Evolutionary conservation across 2,797 vertebrate genomes (phyloP), one percentile per base, ranked within the genome.

Genomic region (Sebastiscus albofasciatus): DNA sequence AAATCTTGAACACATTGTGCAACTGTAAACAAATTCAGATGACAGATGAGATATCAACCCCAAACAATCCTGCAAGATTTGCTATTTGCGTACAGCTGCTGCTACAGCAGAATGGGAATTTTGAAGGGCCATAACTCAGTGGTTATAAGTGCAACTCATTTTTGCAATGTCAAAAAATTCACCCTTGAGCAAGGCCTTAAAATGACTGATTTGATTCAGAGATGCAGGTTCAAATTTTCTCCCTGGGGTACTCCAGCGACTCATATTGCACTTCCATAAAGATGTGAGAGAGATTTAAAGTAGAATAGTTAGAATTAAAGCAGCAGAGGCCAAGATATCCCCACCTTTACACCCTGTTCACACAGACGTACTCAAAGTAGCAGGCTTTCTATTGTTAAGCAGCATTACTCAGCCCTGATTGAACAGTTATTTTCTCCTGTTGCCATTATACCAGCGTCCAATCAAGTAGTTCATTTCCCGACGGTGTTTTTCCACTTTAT

Each of bases 211-310:
- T 31, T 49, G 18, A 61, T 22, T 60, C 24, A 31, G 20, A 31
- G 6, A 56, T 20, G 16, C 6, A 12, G 7, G 20, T 22, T 8
- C 2, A n/a, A 12, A 22, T 14, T 14, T 22, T 52, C 11, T 62
- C n/a, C 6, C 24, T 14, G 27, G 26, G 0, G 0, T 16, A 24
- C 20, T 26, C 20, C 39, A 8, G 20, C 1, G 0, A 8, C 31
- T 26, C 24, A 0, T 20, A 9, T 26, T 27, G 22, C 16, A 66
- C 8, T 42, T 66, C 8, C 26, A 6, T 29, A 58, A 66, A 67
- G 27, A 61, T 8, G 5, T 49, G 20, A 20, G n/a, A 8, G n/a
- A 33, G 39, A 24, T 49, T 46, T 46, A 12, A 46, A 46, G 46
- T 34, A 27, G 3, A 18, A 56, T 36, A 24, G 9, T 33, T 49